A percentile compares a stretch with the other conserved stretches of the same genome.
Evolutionary conservation across 2,113 vertebrate genomes (phyloP).

Genomic region (Sula dactylatra): DNA sequence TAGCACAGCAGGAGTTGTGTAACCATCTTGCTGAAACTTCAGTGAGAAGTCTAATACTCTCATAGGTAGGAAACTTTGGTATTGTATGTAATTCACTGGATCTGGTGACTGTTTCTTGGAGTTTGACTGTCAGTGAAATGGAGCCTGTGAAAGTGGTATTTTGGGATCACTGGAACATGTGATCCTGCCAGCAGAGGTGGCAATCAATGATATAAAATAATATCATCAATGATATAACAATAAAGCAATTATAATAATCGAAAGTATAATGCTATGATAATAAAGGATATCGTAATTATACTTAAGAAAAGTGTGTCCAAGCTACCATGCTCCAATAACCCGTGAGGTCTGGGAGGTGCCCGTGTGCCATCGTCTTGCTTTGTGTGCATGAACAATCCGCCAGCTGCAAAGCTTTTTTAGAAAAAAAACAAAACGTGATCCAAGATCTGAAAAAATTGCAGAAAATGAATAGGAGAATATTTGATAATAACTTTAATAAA

Average conservation of each 20-base stretch:
- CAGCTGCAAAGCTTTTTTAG: background rate
- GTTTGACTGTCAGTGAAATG: background rate
- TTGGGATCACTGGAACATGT: background rate
- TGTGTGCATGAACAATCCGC: background rate
- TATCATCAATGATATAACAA: background rate
- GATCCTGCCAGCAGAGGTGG: background rate
- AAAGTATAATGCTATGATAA: background rate
- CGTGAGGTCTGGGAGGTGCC: background rate
- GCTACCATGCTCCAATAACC: background rate
- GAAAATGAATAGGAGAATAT: background rate
- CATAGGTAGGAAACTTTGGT: background rate
- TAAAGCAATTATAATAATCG: background rate
- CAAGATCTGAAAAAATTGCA: background rate
- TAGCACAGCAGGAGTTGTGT: background rate
- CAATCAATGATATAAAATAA: background rate
- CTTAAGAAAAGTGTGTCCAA: background rate
- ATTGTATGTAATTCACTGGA: background rate
- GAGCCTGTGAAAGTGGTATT: background rate
- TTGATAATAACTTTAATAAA: background rate
- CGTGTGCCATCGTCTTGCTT: rapidly evolving
- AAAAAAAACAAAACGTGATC: background rate
- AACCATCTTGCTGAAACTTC: background rate
- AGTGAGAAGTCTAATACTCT: background rate
- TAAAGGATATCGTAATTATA: background rate
- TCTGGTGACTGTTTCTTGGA: background rate